Conservation (phyloP, 2,888 invertebrate genomes). For the Argyresthia albistria region DNA sequence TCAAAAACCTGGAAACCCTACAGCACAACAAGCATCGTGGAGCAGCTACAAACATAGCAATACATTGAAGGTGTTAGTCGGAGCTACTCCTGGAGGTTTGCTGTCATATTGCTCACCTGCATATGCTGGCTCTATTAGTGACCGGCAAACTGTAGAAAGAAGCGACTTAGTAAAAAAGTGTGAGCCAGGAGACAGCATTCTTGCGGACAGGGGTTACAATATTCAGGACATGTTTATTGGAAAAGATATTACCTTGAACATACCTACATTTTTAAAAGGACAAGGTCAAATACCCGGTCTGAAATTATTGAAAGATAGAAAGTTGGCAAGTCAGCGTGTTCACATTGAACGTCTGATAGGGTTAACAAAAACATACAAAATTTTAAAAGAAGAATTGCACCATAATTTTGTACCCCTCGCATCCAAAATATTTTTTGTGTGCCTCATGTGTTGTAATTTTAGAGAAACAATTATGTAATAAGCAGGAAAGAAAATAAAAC, state of each 20-base stretch:
- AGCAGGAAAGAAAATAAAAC: not conserved
- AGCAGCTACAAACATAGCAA: not conserved
- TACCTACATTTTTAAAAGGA: constrained; percentile 5
- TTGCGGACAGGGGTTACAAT: constrained; percentile 6
- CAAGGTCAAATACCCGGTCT: constrained; percentile 5
- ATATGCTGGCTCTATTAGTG: constrained; percentile 4
- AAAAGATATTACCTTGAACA: constrained; percentile 3
- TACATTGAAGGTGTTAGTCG: not conserved
- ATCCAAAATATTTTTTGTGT: constrained; percentile 7
- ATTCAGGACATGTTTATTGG: constrained; percentile 5
- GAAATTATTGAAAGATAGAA: constrained; percentile 10
- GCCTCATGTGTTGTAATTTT: constrained; percentile 5
- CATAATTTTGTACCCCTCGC: constrained; percentile 4
- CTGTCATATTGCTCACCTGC: constrained; percentile 5
- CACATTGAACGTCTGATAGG: constrained; percentile 5
- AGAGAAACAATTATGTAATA: constrained; percentile 7
- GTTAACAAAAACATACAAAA: constrained; percentile 7
- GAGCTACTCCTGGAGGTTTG: constrained; percentile 4
- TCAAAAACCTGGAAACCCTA: too few relatives aligned
- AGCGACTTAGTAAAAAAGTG: too few relatives aligned
- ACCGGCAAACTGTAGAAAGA: constrained; percentile 1
- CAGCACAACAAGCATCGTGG: not conserved
- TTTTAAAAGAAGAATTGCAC: not conserved
- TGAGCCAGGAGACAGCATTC: not conserved
- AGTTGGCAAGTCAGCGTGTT: constrained; percentile 14